phyloP scores from a whole-genome alignment of 1,140 invertebrate species.

The Bombus superbus region DNA sequence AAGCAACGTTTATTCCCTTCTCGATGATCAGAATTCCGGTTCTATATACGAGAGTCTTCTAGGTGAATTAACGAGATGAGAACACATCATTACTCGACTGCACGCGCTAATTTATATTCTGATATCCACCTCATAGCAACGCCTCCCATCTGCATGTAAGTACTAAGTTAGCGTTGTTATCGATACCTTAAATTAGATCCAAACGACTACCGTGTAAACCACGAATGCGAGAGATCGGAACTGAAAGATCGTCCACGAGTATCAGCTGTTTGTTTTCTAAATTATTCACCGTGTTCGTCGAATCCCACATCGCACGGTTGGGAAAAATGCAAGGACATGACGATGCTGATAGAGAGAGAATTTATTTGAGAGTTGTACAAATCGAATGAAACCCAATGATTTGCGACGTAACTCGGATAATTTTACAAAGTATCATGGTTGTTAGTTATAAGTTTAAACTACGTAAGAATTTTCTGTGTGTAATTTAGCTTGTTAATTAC shows the following conservation, averaged over 20 bases:
- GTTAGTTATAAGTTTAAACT: too few species aligned
- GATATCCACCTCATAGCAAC: background rate
- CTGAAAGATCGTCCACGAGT: background rate
- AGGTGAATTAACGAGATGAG: conserved; percentile 7
- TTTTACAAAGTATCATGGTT: background rate
- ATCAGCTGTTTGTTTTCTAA: background rate
- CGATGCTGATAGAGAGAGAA: too few species aligned
- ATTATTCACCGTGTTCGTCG: background rate
- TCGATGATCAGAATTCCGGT: background rate
- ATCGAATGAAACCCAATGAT: background rate
- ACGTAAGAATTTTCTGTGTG: too few species aligned
- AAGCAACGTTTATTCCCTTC: background rate
- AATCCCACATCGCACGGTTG: too few species aligned
- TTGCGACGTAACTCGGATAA: background rate
- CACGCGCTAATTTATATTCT: conserved; percentile 21
- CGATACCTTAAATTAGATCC: conserved; percentile 12
- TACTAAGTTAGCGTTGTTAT: background rate
- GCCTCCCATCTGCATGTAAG: background rate
- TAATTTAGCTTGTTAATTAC: too few species aligned
- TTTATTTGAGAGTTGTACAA: background rate
- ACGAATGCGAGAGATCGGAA: background rate
- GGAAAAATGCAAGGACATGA: too few species aligned
- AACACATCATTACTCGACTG: background rate
- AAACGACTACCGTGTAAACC: background rate
- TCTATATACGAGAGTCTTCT: background rate